Percentiles rank a stretch among this genome's conserved stretches.
Evolutionary conservation across 1,140 invertebrate genomes (phyloP).

Genomic region (Latrodectus geometricus): DNA sequence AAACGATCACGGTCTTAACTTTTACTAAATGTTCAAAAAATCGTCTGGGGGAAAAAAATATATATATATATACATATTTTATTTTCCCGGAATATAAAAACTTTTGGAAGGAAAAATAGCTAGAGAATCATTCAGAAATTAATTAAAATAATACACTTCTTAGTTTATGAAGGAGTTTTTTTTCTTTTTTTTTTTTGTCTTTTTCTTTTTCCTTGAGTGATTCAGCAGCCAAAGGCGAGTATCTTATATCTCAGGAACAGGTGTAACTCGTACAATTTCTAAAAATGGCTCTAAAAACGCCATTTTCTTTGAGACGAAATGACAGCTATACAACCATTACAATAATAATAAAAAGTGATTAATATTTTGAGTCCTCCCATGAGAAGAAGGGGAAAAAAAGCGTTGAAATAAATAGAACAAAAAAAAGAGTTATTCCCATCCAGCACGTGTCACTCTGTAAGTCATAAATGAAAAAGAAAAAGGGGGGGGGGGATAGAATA

Average conservation of each 20-base stretch:
- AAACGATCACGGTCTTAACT: slow-evolving; percentile 3
- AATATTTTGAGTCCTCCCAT: slow-evolving; percentile 46
- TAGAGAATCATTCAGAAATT: slow-evolving; percentile 17
- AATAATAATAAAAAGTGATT: slow-evolving; percentile 61
- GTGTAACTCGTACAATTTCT: slow-evolving; percentile 29
- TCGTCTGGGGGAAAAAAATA: too few species aligned
- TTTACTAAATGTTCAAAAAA: slow-evolving; percentile 4
- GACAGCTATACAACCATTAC: slow-evolving; percentile 52
- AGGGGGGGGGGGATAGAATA: slow-evolving; percentile 4
- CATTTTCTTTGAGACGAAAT: slow-evolving; percentile 10
- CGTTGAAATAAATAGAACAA: slow-evolving; percentile 24
- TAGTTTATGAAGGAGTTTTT: slow-evolving; percentile 14
- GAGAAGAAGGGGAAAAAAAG: slow-evolving; percentile 8
- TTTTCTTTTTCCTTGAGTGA: slow-evolving; percentile 8
- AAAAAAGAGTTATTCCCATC: slow-evolving; percentile 23
- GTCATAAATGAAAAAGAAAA: slow-evolving; percentile 56
- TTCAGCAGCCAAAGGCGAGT: slow-evolving; percentile 18
- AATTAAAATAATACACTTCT: slow-evolving; percentile 47
- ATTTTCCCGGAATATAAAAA: background rate
- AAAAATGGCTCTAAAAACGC: background rate
- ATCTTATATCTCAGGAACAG: slow-evolving; percentile 50
- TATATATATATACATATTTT: background rate
- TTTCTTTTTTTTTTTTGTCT: background rate
- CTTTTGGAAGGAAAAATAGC: background rate
- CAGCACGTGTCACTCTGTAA: slow-evolving; percentile 45